phyloP scores from a whole-genome alignment of 1,140 invertebrate genomes.

The Hycleus cichorii region DNA sequence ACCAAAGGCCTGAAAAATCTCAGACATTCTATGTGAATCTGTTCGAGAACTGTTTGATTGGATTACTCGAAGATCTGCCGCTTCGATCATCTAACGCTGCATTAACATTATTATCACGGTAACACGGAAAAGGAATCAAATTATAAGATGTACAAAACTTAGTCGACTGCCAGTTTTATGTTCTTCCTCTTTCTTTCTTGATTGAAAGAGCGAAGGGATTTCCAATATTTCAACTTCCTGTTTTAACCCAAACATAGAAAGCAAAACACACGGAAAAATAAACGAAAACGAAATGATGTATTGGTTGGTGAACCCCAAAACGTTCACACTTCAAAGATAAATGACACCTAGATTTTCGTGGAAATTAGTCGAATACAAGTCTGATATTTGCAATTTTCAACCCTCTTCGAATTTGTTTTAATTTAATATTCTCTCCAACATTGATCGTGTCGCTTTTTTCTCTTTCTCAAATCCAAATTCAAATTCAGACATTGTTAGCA shows the following conservation, averaged over 20 bases:
- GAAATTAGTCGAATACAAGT: too few relatives aligned
- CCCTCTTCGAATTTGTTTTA: too few relatives aligned
- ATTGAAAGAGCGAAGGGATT: constrained; percentile 17
- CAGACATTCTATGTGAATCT: constrained; percentile 21
- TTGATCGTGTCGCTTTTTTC: too few relatives aligned
- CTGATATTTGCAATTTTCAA: too few relatives aligned
- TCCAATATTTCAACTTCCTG: constrained; percentile 6
- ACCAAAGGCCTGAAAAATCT: constrained; percentile 22
- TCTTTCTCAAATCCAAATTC: not conserved
- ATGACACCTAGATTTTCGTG: too few relatives aligned
- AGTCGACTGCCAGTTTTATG: constrained; percentile 12
- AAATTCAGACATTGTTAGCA: not conserved
- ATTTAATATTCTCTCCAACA: too few relatives aligned
- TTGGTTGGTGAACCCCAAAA: too few relatives aligned
- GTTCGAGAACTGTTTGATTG: constrained; percentile 28
- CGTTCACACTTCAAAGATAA: too few relatives aligned
- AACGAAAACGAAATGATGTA: too few relatives aligned
- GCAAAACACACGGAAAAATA: too few relatives aligned
- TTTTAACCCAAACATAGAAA: not conserved
- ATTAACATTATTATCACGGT: constrained; percentile 31
- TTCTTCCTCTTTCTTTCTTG: constrained; percentile 7
- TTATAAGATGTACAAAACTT: constrained; percentile 20
- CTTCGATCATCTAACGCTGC: constrained; percentile 24
- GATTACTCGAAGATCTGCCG: constrained; percentile 27
- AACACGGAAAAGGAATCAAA: constrained; percentile 24